These are phyloP conservation scores for Armadillidium nasatum DNA, from an alignment of 1,140 invertebrate genomes.

Conservation along the genomic window DNA sequence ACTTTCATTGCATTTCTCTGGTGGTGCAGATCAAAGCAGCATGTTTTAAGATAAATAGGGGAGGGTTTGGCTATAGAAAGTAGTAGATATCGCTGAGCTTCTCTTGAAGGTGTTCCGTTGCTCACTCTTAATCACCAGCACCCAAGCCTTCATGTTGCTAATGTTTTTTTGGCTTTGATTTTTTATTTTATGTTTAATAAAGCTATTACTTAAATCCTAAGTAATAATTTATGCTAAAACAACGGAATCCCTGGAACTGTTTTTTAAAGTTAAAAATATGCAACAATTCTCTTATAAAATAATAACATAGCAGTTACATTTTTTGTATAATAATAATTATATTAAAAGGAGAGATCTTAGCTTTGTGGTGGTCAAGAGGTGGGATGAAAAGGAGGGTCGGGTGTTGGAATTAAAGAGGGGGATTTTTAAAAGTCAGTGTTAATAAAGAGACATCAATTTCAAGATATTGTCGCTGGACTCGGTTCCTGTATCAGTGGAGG, in stretches of 20 bases:
- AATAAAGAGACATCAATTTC: constrained; percentile 12
- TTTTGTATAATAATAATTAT: background rate
- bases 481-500: constrained; percentile 60
- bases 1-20: constrained; percentile 3
- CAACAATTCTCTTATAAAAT: background rate
- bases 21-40: constrained; percentile 7
- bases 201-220: background rate
- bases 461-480: constrained; percentile 58
- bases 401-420: constrained; percentile 7
- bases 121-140: constrained; percentile 3
- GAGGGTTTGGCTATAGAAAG: constrained; percentile 1
- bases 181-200: background rate
- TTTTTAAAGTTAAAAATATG: background rate
- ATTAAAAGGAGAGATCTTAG: constrained; percentile 1
- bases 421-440: background rate
- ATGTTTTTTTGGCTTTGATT: constrained; percentile 8
- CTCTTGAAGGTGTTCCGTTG: constrained; percentile 5
- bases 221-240: background rate
- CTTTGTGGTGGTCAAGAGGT: constrained; percentile 9
- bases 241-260: constrained; percentile 6
- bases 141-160: constrained; percentile 8
- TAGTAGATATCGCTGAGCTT: constrained; percentile 9
- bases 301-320: background rate
- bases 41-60: constrained; percentile 7
- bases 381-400: background rate